Base-by-base conservation (phyloP, 2,113 vertebrate genomes). In the Gorsachius goisagi region DNA sequence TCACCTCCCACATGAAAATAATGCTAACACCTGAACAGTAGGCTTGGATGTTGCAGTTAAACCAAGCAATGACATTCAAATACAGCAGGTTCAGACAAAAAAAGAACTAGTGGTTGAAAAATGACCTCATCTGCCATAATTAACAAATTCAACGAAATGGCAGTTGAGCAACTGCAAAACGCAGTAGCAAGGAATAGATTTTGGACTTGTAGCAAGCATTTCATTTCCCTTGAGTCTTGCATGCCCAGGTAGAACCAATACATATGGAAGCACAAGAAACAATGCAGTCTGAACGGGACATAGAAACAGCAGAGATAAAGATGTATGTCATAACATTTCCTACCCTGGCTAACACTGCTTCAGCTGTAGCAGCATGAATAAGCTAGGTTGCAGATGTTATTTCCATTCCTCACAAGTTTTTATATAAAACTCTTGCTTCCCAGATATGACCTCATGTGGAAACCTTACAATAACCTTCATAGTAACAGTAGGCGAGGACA, bases 51-150 rank as follows among this genome's bases (percentile, higher is more conserved):
- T 30, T 52, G 45, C 3, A 1, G 21, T 27, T 44, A 50, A 92
- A 56, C 6, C 39, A 55, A 76, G n/a, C 35, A 74, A 27, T 55
- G 27, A 55, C 12, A 47, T 76, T 72, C 44, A 58, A 63, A 72
- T 47, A 32, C 4, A 85, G 6, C 17, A 53, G 4, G 3, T 58
- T 30, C 23, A 53, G 37, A 5, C 0, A 3, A 12, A 23, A 33
- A 33, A 53, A 19, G 0, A 24, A 0, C 5, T 60, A 30, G 2
- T 39, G 5, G 2, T 68, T 68, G 27, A 45, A 91, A 78, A 52
- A 14, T 5, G 8, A 41, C 9, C 9, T 82, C 16, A 11, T 82
- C 85, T 91, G 59, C 21, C 15, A 5, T 16, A 75, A 71, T 76
- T 41, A 85, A 26, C 4, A 69, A 44, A 35, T 53, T 56, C 18